phyloP scores from a whole-genome alignment of 2,888 invertebrate species.

The Leptarthrus brevirostris region DNA sequence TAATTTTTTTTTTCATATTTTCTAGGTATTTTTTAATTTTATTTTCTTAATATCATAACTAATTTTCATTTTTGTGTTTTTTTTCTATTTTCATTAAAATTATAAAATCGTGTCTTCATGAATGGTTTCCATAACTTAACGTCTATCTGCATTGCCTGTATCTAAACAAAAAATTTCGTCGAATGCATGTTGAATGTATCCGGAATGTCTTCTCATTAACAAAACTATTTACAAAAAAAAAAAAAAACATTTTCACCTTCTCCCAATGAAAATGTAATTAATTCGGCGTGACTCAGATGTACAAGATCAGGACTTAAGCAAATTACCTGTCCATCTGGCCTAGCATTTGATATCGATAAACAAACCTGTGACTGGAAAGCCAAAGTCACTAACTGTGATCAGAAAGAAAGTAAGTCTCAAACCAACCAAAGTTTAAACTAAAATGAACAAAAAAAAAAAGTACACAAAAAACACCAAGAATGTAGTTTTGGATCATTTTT shows the following conservation, averaged over 20 bases:
- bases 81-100: conserved; percentile 40
- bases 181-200: conserved; percentile 46
- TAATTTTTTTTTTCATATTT: conserved; percentile 32
- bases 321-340: conserved; percentile 96
- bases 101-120: conserved; percentile 34
- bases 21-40: conserved; percentile 25
- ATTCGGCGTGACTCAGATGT: conserved; percentile 69
- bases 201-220: conserved; percentile 23
- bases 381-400: conserved; percentile 96
- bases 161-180: conserved; percentile 33
- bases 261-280: conserved; percentile 19
- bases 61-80: conserved; percentile 33
- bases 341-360: conserved; percentile 97
- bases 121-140: conserved; percentile 37
- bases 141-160: conserved; percentile 43
- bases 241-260: neutral
- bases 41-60: conserved; percentile 32
- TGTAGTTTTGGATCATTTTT: conserved; percentile 49
- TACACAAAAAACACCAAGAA: conserved; percentile 39
- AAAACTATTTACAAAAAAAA: conserved; percentile 14
- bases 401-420: conserved; percentile 92
- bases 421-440: conserved; percentile 56
- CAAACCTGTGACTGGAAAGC: conserved; percentile 99
- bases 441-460: conserved; percentile 47
- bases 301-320: conserved; percentile 95